These are phyloP conservation scores for Threskiornis aethiopicus DNA, from an alignment of 2,797 vertebrate species.

Conservation along the genomic window DNA sequence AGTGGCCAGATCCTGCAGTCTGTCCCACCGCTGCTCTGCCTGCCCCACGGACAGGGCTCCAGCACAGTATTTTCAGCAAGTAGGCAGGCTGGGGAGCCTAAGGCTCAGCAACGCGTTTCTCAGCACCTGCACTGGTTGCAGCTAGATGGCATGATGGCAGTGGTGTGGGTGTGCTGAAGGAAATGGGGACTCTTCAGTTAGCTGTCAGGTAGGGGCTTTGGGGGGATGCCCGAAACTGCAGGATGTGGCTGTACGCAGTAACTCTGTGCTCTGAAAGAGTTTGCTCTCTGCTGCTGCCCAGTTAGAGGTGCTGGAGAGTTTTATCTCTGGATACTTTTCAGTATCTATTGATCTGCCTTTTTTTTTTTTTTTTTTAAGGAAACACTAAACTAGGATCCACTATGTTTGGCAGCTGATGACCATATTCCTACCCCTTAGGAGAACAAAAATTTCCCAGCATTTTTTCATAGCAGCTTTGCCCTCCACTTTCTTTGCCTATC, in stretches of 20 bases:
- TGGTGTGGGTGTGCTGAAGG: neutral
- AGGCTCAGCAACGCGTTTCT: neutral
- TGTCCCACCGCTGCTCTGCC: neutral
- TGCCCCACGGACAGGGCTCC: rapidly evolving
- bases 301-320: neutral
- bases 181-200: neutral
- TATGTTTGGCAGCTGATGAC: neutral
- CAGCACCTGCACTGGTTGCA: neutral
- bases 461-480: neutral
- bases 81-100: rapidly evolving
- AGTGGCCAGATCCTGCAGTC: neutral
- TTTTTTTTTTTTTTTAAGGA: neutral
- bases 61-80: neutral
- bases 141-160: neutral
- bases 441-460: neutral
- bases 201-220: neutral
- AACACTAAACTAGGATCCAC: neutral
- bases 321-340: neutral
- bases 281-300: neutral
- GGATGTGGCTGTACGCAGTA: neutral
- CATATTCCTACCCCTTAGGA: neutral
- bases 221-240: neutral
- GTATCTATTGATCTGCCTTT: neutral
- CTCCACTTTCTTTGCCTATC: neutral
- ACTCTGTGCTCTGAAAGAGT: neutral